Evolutionary conservation across 2,113 vertebrate species (phyloP).

Genomic region (Onychostoma macrolepis): DNA sequence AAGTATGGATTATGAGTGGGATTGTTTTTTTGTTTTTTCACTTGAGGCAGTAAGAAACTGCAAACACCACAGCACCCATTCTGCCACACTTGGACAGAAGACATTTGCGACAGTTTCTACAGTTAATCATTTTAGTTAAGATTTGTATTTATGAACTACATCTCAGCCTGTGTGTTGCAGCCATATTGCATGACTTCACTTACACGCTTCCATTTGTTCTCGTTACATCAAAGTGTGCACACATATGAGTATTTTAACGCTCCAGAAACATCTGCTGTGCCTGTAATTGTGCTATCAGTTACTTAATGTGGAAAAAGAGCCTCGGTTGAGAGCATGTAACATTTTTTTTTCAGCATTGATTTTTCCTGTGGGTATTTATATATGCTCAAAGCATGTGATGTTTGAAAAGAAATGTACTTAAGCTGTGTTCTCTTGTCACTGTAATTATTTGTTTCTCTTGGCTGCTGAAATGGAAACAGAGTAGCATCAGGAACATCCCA

Average conservation of each 20-base stretch:
- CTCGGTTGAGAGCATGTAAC: neutral
- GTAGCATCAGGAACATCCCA: neutral
- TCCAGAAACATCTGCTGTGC: conserved; percentile 11
- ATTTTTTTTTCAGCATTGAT: neutral
- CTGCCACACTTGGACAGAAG: neutral
- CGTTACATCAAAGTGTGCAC: conserved; percentile 16
- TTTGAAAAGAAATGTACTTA: conserved; percentile 35
- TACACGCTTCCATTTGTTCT: neutral
- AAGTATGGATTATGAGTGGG: neutral
- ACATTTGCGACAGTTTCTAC: neutral
- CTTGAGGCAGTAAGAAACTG: neutral
- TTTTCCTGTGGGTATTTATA: conserved; percentile 3
- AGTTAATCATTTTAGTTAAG: neutral
- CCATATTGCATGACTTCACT: neutral
- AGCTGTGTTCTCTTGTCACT: neutral
- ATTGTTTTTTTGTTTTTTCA: too few species aligned
- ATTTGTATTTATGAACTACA: neutral
- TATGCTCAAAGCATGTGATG: neutral
- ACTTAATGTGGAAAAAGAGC: neutral
- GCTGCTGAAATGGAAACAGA: conserved; percentile 2
- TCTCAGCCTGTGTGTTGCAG: neutral
- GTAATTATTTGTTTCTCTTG: conserved; percentile 26
- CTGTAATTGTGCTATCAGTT: neutral
- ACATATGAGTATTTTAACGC: conserved; percentile 3
- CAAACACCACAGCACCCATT: neutral